Evolutionary conservation across 1,140 invertebrate genomes (phyloP), one percentile per base, ranked within the genome.

Genomic region (Drosophila kohkoa): DNA sequence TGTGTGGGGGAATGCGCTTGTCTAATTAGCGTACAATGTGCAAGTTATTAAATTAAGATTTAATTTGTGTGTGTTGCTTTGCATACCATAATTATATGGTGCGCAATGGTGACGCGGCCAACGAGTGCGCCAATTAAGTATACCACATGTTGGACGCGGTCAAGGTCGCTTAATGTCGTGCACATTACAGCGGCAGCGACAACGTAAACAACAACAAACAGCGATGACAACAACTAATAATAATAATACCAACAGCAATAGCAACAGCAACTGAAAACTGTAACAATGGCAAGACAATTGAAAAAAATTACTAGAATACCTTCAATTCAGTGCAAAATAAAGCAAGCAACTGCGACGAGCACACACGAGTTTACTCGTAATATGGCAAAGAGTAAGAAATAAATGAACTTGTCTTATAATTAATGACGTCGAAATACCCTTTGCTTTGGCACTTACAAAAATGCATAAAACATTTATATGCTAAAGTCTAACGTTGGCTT

Each of bases 111-210:
- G 79, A 75, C 71, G 81, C 67, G 64, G 46, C 62, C 67, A 68
- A 51, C 59, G 62, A 46, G 43, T 65, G 41, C 74, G 75, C 81
- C 65, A 79, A 88, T 80, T 89, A 87, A 82, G 83, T 88, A 80
- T 82, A 75, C 83, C 83, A 83, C 83, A 87, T 69, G 80, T 70
- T 88, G 83, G 80, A 77, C 83, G 73, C 80, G 83, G 83, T 88
- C 83, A 87, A 89, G 83, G 83, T 83, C 85, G 66, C 41, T 38
- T 51, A 6, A 88, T 88, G 83, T 87, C 83, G 80, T 88, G 83
- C 80, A 80, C 57, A 54, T 46, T 65, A 58, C 62, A 46, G 11
- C 52, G 46, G 48, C 77, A 58, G 68, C 59, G 62, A 54, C 51
- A 79, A 65, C 52, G 60, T 54, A 54, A 71, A 72, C 54, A 51